Evolutionary conservation across 2,797 vertebrate genomes (phyloP).

Genomic region (Synanceia verrucosa): DNA sequence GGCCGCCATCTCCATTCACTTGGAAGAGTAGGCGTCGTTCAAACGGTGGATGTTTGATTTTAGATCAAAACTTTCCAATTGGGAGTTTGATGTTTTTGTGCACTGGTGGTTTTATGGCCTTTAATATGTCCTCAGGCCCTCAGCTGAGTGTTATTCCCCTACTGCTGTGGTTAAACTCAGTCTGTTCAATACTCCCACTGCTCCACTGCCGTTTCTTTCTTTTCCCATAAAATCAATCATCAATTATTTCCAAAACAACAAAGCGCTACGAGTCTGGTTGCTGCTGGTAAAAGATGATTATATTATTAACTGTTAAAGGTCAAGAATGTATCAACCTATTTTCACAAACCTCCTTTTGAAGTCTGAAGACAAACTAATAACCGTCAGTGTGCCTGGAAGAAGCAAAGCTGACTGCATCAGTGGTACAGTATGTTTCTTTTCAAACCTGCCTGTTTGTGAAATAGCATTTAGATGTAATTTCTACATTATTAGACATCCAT

Average conservation of each 20-base stretch:
- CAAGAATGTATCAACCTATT: slow-evolving; percentile 69
- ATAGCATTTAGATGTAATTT: background rate
- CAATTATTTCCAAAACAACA: slow-evolving; percentile 74
- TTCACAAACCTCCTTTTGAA: slow-evolving; percentile 53
- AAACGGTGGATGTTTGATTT: slow-evolving; percentile 34
- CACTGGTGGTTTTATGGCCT: slow-evolving; percentile 37
- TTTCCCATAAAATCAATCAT: slow-evolving; percentile 72
- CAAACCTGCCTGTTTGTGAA: background rate
- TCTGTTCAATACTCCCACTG: slow-evolving; percentile 74
- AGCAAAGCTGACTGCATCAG: slow-evolving; percentile 32
- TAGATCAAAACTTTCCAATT: slow-evolving; percentile 59
- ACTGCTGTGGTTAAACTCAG: slow-evolving; percentile 65
- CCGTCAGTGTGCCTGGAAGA: slow-evolving; percentile 38
- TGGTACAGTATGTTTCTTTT: slow-evolving; percentile 66
- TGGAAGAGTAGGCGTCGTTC: slow-evolving; percentile 37
- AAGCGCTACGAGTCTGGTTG: background rate
- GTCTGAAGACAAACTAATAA: slow-evolving; percentile 34
- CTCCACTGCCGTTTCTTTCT: slow-evolving; percentile 17
- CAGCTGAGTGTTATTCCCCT: slow-evolving; percentile 72
- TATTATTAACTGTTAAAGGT: slow-evolving; percentile 73
- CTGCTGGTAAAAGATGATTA: slow-evolving; percentile 65
- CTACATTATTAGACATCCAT: background rate
- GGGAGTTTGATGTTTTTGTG: slow-evolving; percentile 51
- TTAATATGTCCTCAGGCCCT: slow-evolving; percentile 55
- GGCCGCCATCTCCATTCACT: too few species aligned